These are phyloP conservation scores for Poeciliopsis paucimaculata DNA, from an alignment of 2,797 vertebrate species.

Conservation along the genomic window DNA sequence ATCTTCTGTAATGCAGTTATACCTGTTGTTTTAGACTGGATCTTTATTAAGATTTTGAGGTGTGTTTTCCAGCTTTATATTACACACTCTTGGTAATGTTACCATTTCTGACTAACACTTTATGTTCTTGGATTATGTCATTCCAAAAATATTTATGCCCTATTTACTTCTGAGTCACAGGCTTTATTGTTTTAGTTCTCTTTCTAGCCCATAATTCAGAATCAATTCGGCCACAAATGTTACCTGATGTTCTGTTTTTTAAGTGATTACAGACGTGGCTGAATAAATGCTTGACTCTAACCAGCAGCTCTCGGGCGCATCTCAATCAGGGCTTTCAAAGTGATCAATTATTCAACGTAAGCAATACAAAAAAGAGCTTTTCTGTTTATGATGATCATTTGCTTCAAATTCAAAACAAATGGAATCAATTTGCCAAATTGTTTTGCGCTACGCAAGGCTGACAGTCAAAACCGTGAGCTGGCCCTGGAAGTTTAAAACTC, in stretches of 20 bases:
- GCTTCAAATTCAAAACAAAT: background rate
- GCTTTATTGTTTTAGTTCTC: constrained; percentile 58
- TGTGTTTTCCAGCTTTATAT: background rate
- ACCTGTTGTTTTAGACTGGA: constrained; percentile 48
- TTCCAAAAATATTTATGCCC: constrained; percentile 50
- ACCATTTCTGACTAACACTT: constrained; percentile 21
- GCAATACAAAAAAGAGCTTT: background rate
- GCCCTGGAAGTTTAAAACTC: background rate
- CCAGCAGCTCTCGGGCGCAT: background rate
- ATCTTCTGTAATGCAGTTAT: constrained; percentile 17
- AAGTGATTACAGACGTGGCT: background rate
- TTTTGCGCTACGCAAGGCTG: background rate
- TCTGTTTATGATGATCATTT: background rate
- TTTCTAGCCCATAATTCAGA: background rate
- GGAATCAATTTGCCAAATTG: background rate
- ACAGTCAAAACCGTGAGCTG: background rate
- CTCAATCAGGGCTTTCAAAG: background rate
- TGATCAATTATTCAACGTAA: background rate
- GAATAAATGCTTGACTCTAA: background rate
- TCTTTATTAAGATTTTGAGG: constrained; percentile 13
- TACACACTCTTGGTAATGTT: background rate
- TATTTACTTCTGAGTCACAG: constrained; percentile 32
- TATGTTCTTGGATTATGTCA: constrained; percentile 46
- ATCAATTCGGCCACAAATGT: background rate
- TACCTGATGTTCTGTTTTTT: background rate